A percentile compares a stretch with the other conserved stretches of the same genome.
phyloP scores from a whole-genome alignment of 2,113 vertebrate genomes.

The Macroglossus sobrinus region DNA sequence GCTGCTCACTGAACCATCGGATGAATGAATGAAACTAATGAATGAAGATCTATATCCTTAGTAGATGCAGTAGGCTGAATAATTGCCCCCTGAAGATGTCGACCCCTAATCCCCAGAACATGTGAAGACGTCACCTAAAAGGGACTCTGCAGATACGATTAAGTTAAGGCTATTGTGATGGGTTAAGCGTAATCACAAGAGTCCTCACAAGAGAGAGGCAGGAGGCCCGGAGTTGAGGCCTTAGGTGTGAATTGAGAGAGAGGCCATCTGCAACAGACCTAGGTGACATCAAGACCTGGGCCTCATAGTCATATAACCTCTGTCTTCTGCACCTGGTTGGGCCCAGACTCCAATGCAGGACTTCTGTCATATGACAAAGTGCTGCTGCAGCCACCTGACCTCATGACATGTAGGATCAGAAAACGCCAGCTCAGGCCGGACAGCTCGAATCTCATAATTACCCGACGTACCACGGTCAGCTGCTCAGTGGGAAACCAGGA shows the following conservation, averaged over 20 bases:
- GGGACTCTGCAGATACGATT: neutral
- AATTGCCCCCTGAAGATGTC: neutral
- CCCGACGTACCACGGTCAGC: rapidly evolving
- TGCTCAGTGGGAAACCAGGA: neutral
- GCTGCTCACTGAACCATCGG: neutral
- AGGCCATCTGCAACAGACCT: neutral
- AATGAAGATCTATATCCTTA: too few relatives aligned
- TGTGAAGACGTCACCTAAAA: neutral
- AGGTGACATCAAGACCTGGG: neutral
- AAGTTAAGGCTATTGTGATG: neutral
- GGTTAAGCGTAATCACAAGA: neutral
- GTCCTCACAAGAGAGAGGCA: neutral
- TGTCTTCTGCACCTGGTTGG: neutral
- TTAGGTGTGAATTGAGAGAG: neutral
- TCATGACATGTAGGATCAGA: neutral
- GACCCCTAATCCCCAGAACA: neutral
- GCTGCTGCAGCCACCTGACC: neutral
- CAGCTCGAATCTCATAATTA: neutral
- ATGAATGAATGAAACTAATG: neutral
- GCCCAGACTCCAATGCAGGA: neutral
- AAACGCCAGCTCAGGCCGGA: neutral
- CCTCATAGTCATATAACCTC: neutral
- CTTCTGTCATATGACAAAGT: neutral
- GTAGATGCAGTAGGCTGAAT: neutral
- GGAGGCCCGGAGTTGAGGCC: neutral